A percentile compares a stretch with the other conserved stretches of the same genome.
phyloP scores from a whole-genome alignment of 2,797 vertebrate species.

The Euthynnus affinis region DNA sequence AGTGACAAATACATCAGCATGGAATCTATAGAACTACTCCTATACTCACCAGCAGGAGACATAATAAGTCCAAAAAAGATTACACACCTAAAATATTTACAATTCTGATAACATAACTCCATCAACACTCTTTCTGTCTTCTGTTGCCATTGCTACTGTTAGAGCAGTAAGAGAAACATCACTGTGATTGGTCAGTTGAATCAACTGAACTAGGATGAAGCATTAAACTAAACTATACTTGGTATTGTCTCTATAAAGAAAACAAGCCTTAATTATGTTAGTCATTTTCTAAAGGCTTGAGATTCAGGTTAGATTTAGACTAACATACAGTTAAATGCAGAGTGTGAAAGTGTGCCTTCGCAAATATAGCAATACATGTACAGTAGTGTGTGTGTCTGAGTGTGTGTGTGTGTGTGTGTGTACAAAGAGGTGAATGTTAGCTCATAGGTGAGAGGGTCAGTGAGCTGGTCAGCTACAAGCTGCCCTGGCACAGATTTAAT shows the following conservation, averaged over 20 bases:
- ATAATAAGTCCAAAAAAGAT: not conserved
- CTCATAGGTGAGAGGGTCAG: not conserved
- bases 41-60: not conserved
- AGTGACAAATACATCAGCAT: not conserved
- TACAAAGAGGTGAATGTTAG: not conserved
- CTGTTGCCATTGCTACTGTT: not conserved
- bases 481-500: slow-evolving; percentile 1
- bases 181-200: not conserved
- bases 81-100: not conserved
- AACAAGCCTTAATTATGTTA: too few species aligned
- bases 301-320: too few species aligned
- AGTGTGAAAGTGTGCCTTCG: too few species aligned
- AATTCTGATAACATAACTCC: not conserved
- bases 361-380: too few species aligned
- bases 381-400: not conserved
- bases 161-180: not conserved
- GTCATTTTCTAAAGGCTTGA: too few species aligned
- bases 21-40: not conserved
- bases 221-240: not conserved
- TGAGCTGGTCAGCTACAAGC: not conserved
- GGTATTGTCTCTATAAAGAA: not conserved
- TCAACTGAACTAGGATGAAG: not conserved
- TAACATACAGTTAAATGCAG: not conserved
- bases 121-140: too few species aligned
- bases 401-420: not conserved